These are phyloP conservation scores for Chiloscyllium punctatum DNA, from an alignment of 2,797 vertebrate genomes.

Conservation along the genomic window DNA sequence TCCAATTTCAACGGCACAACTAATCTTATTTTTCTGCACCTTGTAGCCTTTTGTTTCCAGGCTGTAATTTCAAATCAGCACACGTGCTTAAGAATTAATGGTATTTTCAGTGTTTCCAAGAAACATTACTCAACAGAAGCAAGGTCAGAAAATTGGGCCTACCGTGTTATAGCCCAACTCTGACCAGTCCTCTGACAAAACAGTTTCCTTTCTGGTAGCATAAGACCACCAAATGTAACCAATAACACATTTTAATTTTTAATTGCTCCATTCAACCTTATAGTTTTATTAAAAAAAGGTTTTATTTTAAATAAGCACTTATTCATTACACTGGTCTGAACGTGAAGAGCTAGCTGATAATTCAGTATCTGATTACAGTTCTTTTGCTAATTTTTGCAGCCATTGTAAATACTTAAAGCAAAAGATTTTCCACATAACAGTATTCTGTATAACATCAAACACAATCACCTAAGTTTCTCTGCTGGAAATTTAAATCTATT, in stretches of 20 bases:
- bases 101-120: not conserved
- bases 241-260: not conserved
- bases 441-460: not conserved
- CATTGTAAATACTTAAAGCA: not conserved
- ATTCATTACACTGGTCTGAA: not conserved
- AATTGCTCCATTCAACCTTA: not conserved
- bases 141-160: not conserved
- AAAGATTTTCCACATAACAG: not conserved
- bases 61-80: not conserved
- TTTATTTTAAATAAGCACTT: not conserved
- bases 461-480: not conserved
- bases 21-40: not conserved
- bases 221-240: not conserved
- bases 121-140: not conserved
- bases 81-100: not conserved
- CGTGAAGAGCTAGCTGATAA: not conserved
- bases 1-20: too few species aligned
- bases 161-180: not conserved
- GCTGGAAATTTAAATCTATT: not conserved
- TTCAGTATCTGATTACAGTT: not conserved
- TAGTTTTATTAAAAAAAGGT: not conserved
- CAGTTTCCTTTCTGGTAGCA: not conserved
- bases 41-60: not conserved
- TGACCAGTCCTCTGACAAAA: not conserved
- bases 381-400: not conserved